These are phyloP conservation scores for Xestia ashworthii DNA, from an alignment of 2,888 invertebrate genomes.

Conservation along the genomic window DNA sequence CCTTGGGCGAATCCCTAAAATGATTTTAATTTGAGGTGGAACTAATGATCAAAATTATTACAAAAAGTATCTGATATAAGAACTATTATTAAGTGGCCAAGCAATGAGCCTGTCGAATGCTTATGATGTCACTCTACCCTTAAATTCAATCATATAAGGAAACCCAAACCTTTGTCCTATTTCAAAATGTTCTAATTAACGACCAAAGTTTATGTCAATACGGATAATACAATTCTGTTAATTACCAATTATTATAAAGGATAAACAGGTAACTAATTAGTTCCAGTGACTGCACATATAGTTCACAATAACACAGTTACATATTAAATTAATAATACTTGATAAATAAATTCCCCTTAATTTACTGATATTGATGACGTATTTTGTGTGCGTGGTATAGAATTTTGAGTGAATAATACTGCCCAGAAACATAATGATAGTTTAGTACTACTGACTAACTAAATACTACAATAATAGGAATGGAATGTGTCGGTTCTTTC, in stretches of 20 bases:
- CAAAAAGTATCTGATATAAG: background rate
- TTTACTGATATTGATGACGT: slow-evolving; percentile 32
- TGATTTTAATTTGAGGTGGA: background rate
- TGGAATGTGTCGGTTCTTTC: background rate
- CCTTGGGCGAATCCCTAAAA: slow-evolving; percentile 5
- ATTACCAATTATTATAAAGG: slow-evolving; percentile 22
- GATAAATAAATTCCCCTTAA: slow-evolving; percentile 18
- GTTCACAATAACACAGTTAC: slow-evolving; percentile 11
- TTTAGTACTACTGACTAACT: background rate
- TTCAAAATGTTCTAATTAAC: slow-evolving; percentile 25
- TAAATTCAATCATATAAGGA: background rate
- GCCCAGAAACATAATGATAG: background rate
- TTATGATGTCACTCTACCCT: background rate
- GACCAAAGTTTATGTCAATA: slow-evolving; percentile 3
- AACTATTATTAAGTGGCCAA: background rate
- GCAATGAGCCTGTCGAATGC: background rate
- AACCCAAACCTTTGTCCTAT: background rate
- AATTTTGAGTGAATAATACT: background rate
- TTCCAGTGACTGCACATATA: slow-evolving; percentile 19
- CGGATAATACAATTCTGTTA: slow-evolving; percentile 28
- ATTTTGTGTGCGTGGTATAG: slow-evolving; percentile 7
- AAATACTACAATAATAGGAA: background rate
- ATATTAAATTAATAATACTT: slow-evolving; percentile 22
- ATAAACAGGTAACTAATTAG: slow-evolving; percentile 41
- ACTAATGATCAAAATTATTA: too few species aligned